These are phyloP conservation scores for Leptocoma aspasia DNA, from an alignment of 2,113 vertebrate species.

Conservation along the genomic window DNA sequence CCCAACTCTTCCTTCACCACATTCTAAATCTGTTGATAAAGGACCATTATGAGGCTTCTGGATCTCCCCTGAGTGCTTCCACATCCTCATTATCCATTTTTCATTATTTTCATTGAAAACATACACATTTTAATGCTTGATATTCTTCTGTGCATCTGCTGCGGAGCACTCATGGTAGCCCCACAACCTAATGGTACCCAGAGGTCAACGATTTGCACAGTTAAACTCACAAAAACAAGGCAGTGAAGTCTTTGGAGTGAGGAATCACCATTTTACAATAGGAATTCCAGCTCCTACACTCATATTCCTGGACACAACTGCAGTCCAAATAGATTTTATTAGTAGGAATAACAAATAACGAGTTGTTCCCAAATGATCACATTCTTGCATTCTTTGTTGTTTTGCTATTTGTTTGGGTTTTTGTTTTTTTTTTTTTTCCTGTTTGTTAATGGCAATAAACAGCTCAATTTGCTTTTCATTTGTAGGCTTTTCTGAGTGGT, in stretches of 20 bases:
- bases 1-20: background rate
- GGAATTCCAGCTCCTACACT: background rate
- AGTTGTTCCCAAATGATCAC: background rate
- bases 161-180: background rate
- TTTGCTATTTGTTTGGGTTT: background rate
- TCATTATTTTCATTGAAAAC: background rate
- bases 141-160: background rate
- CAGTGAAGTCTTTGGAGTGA: background rate
- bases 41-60: background rate
- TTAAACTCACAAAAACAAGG: background rate
- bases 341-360: background rate
- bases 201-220: background rate
- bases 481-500: background rate
- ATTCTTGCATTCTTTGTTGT: background rate
- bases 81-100: background rate
- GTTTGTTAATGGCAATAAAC: conserved; percentile 4
- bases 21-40: background rate
- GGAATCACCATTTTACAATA: background rate
- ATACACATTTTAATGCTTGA: background rate
- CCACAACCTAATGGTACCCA: background rate
- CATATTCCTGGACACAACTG: background rate
- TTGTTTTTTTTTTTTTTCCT: background rate
- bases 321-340: background rate
- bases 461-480: conserved; percentile 4
- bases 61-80: background rate